Evolutionary conservation across 2,113 vertebrate genomes (phyloP).

Genomic region (Sceloporus tristichus): DNA sequence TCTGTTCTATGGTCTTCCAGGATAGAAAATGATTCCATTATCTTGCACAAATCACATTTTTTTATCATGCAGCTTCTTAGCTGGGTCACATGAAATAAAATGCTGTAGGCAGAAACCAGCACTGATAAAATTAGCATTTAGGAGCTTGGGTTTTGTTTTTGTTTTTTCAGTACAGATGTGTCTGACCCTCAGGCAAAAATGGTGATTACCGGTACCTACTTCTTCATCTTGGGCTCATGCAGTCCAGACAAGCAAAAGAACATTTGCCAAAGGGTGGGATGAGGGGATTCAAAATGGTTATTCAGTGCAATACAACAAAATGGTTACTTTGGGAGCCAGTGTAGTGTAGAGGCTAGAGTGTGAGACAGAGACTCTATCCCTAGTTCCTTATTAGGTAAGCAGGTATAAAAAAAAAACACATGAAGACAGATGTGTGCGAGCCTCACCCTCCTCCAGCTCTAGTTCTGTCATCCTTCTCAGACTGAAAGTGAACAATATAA

Average conservation of each 20-base stretch:
- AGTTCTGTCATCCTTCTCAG: too few relatives aligned
- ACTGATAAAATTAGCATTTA: neutral
- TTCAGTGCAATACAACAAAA: neutral
- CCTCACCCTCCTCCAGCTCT: too few relatives aligned
- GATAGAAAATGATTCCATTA: neutral
- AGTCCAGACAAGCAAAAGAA: neutral
- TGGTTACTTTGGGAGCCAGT: neutral
- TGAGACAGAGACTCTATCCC: too few relatives aligned
- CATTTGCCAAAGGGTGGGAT: neutral
- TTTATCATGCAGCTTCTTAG: neutral
- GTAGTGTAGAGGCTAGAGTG: neutral
- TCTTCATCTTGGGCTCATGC: neutral
- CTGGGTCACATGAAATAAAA: neutral
- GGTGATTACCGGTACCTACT: neutral
- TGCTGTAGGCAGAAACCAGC: slow-evolving; percentile 1
- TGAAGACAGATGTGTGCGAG: too few relatives aligned
- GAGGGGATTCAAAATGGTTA: neutral
- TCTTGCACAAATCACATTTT: neutral
- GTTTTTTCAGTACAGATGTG: neutral
- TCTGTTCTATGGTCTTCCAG: neutral
- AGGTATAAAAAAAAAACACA: too few relatives aligned
- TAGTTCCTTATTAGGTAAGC: too few relatives aligned
- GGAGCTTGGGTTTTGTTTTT: neutral
- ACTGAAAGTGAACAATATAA: too few relatives aligned
- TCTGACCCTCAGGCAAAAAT: neutral